phyloP scores from a whole-genome alignment of 2,797 vertebrate species.

The Dendrocincla fuliginosa region DNA sequence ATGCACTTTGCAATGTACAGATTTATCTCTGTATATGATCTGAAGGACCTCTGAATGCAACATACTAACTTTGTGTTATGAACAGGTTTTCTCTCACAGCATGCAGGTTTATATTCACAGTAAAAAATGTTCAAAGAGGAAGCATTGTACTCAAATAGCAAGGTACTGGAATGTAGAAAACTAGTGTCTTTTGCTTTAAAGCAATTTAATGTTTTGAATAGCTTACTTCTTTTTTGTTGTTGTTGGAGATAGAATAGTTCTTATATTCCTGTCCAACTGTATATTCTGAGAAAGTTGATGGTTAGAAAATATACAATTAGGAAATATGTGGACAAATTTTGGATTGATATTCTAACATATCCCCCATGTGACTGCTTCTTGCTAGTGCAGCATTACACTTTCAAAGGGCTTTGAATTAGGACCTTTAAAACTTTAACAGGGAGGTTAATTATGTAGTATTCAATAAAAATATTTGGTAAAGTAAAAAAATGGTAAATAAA shows the following conservation, averaged over 20 bases:
- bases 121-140: background rate
- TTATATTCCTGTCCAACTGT: background rate
- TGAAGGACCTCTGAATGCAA: background rate
- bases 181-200: background rate
- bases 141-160: background rate
- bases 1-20: background rate
- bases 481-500: conserved; percentile 46
- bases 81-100: background rate
- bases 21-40: background rate
- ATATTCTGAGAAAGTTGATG: background rate
- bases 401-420: background rate
- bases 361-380: conserved; percentile 61
- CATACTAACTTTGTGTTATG: background rate
- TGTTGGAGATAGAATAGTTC: background rate
- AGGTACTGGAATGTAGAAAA: background rate
- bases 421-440: background rate
- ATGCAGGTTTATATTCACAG: background rate
- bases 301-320: background rate
- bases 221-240: background rate
- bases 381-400: conserved; percentile 26
- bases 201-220: background rate
- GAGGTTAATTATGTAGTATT: background rate
- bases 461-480: conserved; percentile 61
- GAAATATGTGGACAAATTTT: background rate
- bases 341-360: conserved; percentile 34